Evolutionary conservation across 1,140 invertebrate genomes (phyloP), one percentile per base, ranked within the genome.

Genomic region (Anastatus disparis): DNA sequence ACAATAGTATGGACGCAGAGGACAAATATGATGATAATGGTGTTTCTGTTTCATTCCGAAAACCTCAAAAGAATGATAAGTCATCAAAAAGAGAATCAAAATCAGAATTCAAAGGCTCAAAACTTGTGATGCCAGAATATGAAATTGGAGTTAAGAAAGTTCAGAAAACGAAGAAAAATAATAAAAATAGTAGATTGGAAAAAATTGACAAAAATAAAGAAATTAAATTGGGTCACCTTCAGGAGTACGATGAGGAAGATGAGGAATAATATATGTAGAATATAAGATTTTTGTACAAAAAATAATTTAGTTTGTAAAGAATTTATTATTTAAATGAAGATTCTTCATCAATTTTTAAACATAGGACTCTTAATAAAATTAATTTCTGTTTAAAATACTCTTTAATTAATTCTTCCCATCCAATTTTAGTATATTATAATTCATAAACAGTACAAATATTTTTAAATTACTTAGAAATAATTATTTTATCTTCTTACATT

Each of bases 111-210:
- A 88, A 87, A 77, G 89, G 87, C 66, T 90, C 88, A 68, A 93
- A 92, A 82, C 66, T 93, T 38, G 84, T 93, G 2, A 92, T 94
- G 90, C 92, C 93, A 3, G 92, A 94, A 79, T 93, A 93, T 87
- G 88, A 93, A n/a, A 88, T 94, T 68, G 93, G 93, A n/a, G 83
- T 88, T 29, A 88, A 87, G 76, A 65, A 50, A 38, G n/a, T n/a
- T 10, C 71, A 65, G 12, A 83, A 87, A 70, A 89, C 90, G 76
- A 88, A 86, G 76, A 71, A 76, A 58, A 83, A 77, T 72, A 87
- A 85, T 78, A 80, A 81, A 63, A 83, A 75, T 52, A 77, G 74
- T 70, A 74, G 53, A 55, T 6, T 35, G 31, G 75, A 70, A 17
- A 81, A 81, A 74, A 64, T 82, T 46, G 68, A 82, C 76, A 75